These are phyloP conservation scores for Zaprionus inermis DNA, from an alignment of 1,140 invertebrate genomes.

Conservation along the genomic window DNA sequence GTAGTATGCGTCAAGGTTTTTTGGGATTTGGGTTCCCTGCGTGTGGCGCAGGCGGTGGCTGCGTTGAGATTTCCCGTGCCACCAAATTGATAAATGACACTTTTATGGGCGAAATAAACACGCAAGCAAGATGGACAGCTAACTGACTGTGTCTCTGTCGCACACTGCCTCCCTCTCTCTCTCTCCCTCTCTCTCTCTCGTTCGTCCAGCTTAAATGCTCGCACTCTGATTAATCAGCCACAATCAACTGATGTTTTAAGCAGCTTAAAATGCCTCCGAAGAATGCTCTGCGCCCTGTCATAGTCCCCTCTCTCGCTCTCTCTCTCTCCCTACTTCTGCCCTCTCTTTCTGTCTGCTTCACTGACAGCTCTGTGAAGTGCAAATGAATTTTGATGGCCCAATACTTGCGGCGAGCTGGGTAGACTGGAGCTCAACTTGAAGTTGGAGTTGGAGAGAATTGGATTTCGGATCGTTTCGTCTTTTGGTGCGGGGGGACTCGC, in stretches of 20 bases:
- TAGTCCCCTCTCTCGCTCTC: background rate
- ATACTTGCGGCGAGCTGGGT: slow-evolving; percentile 37
- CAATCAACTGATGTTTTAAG: slow-evolving; percentile 83
- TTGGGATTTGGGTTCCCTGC: slow-evolving; percentile 41
- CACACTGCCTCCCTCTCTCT: slow-evolving; percentile 8
- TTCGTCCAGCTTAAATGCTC: slow-evolving; percentile 70
- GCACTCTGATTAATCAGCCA: slow-evolving; percentile 81
- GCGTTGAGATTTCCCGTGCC: slow-evolving; percentile 50
- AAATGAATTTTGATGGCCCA: slow-evolving; percentile 80
- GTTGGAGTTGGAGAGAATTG: slow-evolving; percentile 12
- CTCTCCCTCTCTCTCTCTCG: slow-evolving; percentile 15
- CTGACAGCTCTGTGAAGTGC: slow-evolving; percentile 65
- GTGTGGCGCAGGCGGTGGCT: slow-evolving; percentile 53
- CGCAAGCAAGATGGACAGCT: slow-evolving; percentile 12
- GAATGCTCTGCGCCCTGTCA: slow-evolving; percentile 7
- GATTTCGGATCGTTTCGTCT: background rate
- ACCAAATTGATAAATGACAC: slow-evolving; percentile 78
- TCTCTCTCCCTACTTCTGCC: background rate
- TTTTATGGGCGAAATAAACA: slow-evolving; percentile 77
- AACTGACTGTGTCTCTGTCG: background rate
- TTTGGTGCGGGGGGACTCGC: background rate
- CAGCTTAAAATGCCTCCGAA: slow-evolving; percentile 71
- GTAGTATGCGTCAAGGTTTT: slow-evolving; percentile 3
- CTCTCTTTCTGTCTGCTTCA: slow-evolving; percentile 6
- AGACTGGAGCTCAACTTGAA: background rate